Base-by-base conservation (phyloP, 2,888 invertebrate genomes). In the Tetragonula carbonaria region DNA sequence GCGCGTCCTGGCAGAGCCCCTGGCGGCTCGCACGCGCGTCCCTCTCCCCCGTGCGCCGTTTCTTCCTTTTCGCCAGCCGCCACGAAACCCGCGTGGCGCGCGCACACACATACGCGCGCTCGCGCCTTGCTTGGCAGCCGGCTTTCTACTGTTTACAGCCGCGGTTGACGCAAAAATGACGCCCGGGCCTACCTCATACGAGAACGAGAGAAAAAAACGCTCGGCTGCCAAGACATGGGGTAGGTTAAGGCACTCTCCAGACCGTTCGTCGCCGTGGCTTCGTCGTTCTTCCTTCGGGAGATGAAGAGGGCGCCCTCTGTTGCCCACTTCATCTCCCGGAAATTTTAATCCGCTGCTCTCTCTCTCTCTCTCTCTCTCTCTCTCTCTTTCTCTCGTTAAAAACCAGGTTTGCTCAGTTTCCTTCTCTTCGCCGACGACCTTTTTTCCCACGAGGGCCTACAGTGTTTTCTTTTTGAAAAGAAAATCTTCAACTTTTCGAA, bases 141-240 rank as follows among this genome's bases (percentile, higher is more conserved):
- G 90, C 84, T 93, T 92, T 91, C 91, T 91, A 94, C 93, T 94
- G 93, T 94, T 94, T 93, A 93, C 93, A 91, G 88, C 87, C 87
- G 74, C 53, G 88, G 92, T 92, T 91, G 92, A 92, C 91, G 92
- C 91, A 93, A 93, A 94, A 93, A 93, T n/a, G n/a, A n/a, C n/a
- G 93, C 93, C 45, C 86, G 88, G 87, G 92, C 92, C 93, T 92
- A 92, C 91, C 45, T 8, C 92, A 92, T 92, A 92, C 90, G 86
- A 86, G 86, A 91, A 90, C 45, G 45, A 90, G 82, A 76, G 87
- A 91, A 88, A 90, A 90, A 91, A 93, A 91, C 85, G 89, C 85
- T 86, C 77, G 72, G 90, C 86, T 94, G 93, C 93, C 93, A 93
- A 93, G 92, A 93, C 91, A 93, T 92, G 92, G 92, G 92, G 93